Evolutionary conservation across 2,888 invertebrate species (phyloP).

Genomic region (Dendrolimus pini): DNA sequence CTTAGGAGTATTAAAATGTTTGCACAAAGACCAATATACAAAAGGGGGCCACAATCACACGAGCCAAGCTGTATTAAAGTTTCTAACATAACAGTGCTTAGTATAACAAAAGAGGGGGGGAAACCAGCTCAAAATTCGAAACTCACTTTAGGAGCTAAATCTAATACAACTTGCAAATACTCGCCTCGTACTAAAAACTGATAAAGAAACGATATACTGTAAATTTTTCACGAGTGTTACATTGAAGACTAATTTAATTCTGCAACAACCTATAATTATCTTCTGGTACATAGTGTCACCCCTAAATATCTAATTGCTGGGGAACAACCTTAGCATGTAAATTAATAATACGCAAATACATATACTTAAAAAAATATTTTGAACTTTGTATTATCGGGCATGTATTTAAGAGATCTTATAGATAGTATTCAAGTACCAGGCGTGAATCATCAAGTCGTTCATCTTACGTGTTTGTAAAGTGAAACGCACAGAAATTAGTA

Average conservation of each 20-base stretch:
- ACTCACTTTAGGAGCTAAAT: conserved; percentile 7
- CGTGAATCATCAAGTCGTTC: conserved; percentile 7
- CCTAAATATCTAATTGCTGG: too few species aligned
- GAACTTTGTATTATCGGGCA: too few species aligned
- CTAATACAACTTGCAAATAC: conserved; percentile 6
- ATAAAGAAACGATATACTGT: too few species aligned
- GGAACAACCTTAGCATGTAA: too few species aligned
- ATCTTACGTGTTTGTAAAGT: conserved; percentile 5
- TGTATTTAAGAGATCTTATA: too few species aligned
- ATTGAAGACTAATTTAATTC: too few species aligned
- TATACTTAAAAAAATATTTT: too few species aligned
- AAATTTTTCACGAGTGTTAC: too few species aligned
- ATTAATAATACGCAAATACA: too few species aligned
- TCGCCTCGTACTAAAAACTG: neutral
- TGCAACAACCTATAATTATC: too few species aligned
- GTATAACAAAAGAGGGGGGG: conserved; percentile 18
- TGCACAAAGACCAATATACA: conserved; percentile 10
- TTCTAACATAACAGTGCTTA: conserved; percentile 41
- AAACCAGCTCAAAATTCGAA: conserved; percentile 2
- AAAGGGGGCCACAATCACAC: conserved; percentile 21
- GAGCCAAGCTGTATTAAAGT: conserved; percentile 31
- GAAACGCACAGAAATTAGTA: conserved; percentile 21
- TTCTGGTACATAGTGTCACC: too few species aligned
- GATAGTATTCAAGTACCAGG: neutral
- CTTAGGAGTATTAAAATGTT: neutral